Evolutionary conservation across 2,113 vertebrate genomes (phyloP).

Genomic region (Entosphenus tridentatus): DNA sequence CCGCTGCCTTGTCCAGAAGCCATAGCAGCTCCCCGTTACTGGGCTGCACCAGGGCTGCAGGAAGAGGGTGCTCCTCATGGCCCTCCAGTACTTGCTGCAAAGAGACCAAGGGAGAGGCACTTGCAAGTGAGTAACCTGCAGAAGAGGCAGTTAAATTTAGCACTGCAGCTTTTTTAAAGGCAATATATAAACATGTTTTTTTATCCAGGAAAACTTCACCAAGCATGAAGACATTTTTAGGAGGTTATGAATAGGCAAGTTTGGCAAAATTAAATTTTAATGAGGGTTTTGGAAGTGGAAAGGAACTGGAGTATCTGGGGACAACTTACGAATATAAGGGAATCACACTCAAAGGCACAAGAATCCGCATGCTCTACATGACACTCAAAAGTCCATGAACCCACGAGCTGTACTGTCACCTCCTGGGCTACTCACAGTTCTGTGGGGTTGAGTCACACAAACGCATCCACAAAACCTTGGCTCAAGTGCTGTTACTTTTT

Average conservation of each 20-base stretch:
- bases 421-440: too few relatives aligned
- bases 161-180: not conserved
- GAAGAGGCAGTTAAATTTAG: too few relatives aligned
- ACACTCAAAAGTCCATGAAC: too few relatives aligned
- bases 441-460: too few relatives aligned
- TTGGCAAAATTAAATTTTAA: not conserved
- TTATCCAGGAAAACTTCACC: not conserved
- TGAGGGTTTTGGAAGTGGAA: too few relatives aligned
- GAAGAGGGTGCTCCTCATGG: constrained; percentile 24
- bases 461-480: too few relatives aligned
- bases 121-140: accelerated
- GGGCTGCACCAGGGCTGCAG: constrained; percentile 41
- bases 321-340: too few relatives aligned
- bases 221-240: not conserved
- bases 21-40: constrained; percentile 42
- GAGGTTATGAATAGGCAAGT: not conserved
- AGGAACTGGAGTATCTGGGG: too few relatives aligned
- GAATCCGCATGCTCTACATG: too few relatives aligned
- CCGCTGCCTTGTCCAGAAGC: constrained; percentile 55
- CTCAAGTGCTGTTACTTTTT: too few relatives aligned
- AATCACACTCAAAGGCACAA: too few relatives aligned
- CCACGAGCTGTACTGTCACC: too few relatives aligned
- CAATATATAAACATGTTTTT: not conserved
- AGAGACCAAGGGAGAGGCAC: not conserved
- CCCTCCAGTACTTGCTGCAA: constrained; percentile 46